These are phyloP conservation scores for Heliangelus exortis DNA, from an alignment of 2,797 vertebrate genomes.

Conservation along the genomic window DNA sequence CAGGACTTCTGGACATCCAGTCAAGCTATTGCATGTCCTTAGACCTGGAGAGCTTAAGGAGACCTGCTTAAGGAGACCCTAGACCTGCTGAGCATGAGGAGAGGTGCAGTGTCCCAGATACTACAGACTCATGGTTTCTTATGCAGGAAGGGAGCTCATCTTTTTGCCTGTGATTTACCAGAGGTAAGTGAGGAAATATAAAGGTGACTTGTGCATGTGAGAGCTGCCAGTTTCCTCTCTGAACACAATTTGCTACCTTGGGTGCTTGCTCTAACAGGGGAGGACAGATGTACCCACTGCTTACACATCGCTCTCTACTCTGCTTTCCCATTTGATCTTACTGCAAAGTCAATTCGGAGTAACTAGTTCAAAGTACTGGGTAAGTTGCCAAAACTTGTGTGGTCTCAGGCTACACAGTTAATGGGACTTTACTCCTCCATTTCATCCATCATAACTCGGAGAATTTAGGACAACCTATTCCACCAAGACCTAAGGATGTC, in stretches of 20 bases:
- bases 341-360: neutral
- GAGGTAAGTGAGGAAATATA: neutral
- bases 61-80: too few relatives aligned
- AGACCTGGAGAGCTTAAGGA: neutral
- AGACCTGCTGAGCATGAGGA: neutral
- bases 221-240: neutral
- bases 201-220: fast-evolving
- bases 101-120: neutral
- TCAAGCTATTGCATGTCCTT: neutral
- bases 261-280: neutral
- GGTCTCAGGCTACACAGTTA: neutral
- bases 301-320: neutral
- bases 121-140: neutral
- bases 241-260: neutral
- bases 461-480: neutral
- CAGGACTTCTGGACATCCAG: neutral
- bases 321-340: neutral
- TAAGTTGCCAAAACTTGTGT: neutral
- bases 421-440: neutral
- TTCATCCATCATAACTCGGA: neutral
- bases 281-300: neutral
- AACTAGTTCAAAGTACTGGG: neutral
- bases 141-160: neutral
- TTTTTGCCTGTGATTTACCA: neutral
- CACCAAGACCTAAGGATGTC: neutral